These are phyloP conservation scores for Lepus oiostolus DNA, from an alignment of 2,797 vertebrate species.

Conservation along the genomic window DNA sequence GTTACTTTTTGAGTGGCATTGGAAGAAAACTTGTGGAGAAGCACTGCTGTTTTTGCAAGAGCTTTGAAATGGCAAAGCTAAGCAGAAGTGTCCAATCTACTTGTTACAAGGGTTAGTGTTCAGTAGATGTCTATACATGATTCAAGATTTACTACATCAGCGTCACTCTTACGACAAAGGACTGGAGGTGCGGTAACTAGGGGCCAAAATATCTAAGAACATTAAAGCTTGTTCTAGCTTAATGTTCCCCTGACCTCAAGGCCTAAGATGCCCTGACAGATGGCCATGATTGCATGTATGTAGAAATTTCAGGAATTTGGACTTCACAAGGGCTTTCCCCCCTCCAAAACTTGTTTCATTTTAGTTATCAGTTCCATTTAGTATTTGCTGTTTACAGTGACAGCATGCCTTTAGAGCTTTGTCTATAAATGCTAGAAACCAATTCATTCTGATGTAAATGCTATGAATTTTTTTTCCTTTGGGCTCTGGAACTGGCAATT, in stretches of 20 bases:
- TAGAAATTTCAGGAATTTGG: conserved; percentile 28
- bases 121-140: background rate
- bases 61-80: background rate
- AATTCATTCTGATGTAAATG: conserved; percentile 51
- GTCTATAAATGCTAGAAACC: background rate
- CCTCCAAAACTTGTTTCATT: background rate
- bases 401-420: background rate
- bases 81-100: background rate
- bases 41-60: conserved; percentile 24
- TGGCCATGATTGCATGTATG: background rate
- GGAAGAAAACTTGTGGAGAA: background rate
- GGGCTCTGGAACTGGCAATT: conserved; percentile 11
- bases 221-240: background rate
- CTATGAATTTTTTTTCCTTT: background rate
- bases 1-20: conserved; percentile 39
- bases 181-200: background rate
- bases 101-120: background rate
- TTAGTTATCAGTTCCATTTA: conserved; percentile 35
- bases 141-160: background rate
- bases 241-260: background rate
- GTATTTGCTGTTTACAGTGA: background rate
- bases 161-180: background rate
- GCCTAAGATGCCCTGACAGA: background rate
- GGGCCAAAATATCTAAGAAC: background rate
- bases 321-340: background rate